Evolutionary conservation across 1,140 invertebrate genomes (phyloP).

Genomic region (Heterodera carotae): DNA sequence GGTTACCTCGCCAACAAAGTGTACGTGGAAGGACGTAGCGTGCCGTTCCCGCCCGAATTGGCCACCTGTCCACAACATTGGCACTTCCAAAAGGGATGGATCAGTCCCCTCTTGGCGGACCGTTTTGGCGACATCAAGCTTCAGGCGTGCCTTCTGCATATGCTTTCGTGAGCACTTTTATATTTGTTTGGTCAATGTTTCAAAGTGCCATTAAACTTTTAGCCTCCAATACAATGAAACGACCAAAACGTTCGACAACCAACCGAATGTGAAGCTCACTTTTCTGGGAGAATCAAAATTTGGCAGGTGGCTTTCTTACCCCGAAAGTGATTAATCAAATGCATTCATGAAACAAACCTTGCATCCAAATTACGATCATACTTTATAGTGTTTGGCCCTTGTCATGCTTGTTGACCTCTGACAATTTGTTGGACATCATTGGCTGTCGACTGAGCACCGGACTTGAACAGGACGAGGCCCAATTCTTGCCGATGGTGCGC

Average conservation of each 20-base stretch:
- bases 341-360: too few species aligned
- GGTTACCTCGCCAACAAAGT: not conserved
- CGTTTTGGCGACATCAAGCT: not conserved
- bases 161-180: not conserved
- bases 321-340: too few species aligned
- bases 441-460: too few species aligned
- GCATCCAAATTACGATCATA: too few species aligned
- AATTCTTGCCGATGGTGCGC: too few species aligned
- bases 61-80: not conserved
- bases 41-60: not conserved
- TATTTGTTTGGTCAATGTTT: too few species aligned
- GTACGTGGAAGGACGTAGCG: not conserved
- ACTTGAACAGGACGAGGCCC: too few species aligned
- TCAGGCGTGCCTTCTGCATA: not conserved
- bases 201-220: too few species aligned
- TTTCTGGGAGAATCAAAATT: not conserved
- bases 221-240: not conserved
- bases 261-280: not conserved
- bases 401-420: too few species aligned
- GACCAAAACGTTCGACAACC: not conserved
- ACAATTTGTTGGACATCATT: too few species aligned
- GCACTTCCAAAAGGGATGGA: not conserved
- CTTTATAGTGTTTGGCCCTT: too few species aligned
- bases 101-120: not conserved
- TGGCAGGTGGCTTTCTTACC: not conserved